phyloP scores from a whole-genome alignment of 2,113 vertebrate genomes.

The Hippoglossus stenolepis region DNA sequence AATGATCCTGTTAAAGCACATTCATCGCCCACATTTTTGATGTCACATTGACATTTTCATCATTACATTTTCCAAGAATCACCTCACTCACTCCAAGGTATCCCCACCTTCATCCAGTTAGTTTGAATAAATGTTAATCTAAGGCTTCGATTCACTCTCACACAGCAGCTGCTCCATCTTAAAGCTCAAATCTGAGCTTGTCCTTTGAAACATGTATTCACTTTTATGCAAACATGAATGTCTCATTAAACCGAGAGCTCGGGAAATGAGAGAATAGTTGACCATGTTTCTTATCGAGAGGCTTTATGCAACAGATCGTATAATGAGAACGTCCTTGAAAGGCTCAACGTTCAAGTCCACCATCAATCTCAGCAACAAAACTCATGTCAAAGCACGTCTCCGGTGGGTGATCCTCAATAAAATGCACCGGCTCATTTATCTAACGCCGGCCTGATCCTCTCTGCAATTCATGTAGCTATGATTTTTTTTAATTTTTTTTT shows the following conservation, averaged over 20 bases:
- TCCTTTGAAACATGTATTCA: neutral
- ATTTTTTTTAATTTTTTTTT: neutral
- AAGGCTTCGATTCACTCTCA: neutral
- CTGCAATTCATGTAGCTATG: neutral
- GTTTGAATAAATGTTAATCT: conserved; percentile 10
- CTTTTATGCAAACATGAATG: neutral
- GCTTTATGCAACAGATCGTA: conserved; percentile 3
- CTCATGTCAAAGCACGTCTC: conserved; percentile 5
- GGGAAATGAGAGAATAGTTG: neutral
- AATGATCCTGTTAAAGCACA: conserved; percentile 35
- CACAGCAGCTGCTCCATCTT: neutral
- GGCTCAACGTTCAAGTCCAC: neutral
- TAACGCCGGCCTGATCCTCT: conserved; percentile 5
- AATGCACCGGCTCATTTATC: conserved; percentile 2
- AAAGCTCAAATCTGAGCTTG: neutral
- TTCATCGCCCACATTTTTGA: neutral
- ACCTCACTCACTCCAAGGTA: neutral
- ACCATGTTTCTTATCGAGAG: neutral
- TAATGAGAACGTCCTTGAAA: conserved; percentile 8
- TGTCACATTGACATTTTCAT: neutral
- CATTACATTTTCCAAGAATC: neutral
- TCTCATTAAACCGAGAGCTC: neutral
- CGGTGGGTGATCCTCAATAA: conserved; percentile 7
- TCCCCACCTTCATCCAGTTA: conserved; percentile 4
- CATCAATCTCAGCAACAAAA: conserved; percentile 2